Evolutionary conservation across 2,113 vertebrate genomes (phyloP).

Genomic region (Enhydra lutris): DNA sequence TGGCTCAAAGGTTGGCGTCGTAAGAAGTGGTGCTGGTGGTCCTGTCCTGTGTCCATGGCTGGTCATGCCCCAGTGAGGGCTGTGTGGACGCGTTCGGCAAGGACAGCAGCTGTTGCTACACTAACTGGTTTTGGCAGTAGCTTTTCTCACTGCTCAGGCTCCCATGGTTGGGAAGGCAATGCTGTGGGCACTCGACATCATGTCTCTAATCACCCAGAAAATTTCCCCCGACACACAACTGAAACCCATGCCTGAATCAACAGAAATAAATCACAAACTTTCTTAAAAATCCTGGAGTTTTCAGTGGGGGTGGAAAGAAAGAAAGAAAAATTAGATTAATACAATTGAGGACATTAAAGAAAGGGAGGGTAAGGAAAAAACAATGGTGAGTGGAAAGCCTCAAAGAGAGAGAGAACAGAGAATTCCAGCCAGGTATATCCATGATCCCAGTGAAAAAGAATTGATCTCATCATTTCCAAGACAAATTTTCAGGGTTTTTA

Average conservation of each 20-base stretch:
- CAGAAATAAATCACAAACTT: neutral
- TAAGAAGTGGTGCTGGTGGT: neutral
- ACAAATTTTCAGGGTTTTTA: neutral
- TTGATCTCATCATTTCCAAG: neutral
- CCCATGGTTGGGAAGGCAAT: neutral
- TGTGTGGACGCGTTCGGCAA: neutral
- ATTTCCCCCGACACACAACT: neutral
- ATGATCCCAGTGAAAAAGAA: neutral
- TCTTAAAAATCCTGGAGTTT: neutral
- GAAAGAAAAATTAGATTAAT: neutral
- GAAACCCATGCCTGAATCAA: neutral
- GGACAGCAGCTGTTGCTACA: neutral
- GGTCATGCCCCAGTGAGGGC: too few relatives aligned
- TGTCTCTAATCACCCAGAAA: neutral
- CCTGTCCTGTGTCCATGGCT: neutral
- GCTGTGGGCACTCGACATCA: neutral
- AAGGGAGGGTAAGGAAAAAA: neutral
- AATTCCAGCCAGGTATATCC: neutral
- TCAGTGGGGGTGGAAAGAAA: neutral
- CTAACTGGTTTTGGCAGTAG: neutral
- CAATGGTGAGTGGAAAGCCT: neutral
- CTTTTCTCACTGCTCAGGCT: neutral
- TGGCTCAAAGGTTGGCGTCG: neutral
- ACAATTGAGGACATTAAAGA: neutral
- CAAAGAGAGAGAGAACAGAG: neutral